Conservation (phyloP, 2,888 invertebrate genomes). For the Phengaris alcon region DNA sequence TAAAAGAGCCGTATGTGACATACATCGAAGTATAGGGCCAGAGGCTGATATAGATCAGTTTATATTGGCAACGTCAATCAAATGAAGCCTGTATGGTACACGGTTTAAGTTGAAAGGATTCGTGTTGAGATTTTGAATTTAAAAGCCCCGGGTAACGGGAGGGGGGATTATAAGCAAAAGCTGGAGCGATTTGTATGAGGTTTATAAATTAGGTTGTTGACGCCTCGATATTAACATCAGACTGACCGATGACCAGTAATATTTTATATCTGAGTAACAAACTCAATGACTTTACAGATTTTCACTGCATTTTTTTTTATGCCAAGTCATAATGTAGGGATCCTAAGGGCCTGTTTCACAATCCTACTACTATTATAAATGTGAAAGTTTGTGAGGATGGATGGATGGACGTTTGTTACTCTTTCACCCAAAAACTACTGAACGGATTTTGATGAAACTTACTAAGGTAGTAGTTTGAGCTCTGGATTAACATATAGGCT, state of each 20-base stretch:
- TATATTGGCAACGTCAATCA: conserved; percentile 48
- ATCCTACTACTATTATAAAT: too few relatives aligned
- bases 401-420: too few relatives aligned
- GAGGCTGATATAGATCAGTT: conserved; percentile 32
- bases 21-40: conserved; percentile 43
- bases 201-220: conserved; percentile 13
- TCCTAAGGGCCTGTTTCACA: too few relatives aligned
- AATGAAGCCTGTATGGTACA: conserved; percentile 55
- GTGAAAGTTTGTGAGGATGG: too few relatives aligned
- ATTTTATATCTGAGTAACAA: background rate
- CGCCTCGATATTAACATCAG: background rate
- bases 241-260: background rate
- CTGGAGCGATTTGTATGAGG: background rate
- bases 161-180: conserved; percentile 25
- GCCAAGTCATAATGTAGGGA: too few relatives aligned
- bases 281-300: too few relatives aligned
- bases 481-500: too few relatives aligned
- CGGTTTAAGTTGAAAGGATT: conserved; percentile 65
- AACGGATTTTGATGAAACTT: too few relatives aligned
- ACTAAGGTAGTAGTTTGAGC: too few relatives aligned
- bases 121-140: conserved; percentile 55
- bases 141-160: conserved; percentile 33
- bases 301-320: too few relatives aligned
- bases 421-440: too few relatives aligned
- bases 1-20: conserved; percentile 34